These are phyloP conservation scores for Arctopsyche grandis DNA, from an alignment of 1,140 invertebrate genomes.

Conservation along the genomic window DNA sequence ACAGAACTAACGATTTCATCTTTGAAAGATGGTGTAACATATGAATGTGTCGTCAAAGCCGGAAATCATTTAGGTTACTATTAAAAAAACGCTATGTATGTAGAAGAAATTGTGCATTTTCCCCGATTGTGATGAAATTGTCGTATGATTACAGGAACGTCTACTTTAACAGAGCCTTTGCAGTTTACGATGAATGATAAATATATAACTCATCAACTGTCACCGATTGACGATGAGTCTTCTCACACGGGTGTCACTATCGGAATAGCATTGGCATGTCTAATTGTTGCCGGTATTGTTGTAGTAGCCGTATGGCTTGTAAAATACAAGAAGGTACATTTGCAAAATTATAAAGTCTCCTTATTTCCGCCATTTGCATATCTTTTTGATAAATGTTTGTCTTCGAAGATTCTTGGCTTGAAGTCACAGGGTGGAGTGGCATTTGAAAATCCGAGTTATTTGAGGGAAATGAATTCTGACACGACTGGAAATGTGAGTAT, in stretches of 20 bases:
- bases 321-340: slow-evolving; percentile 68
- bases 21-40: slow-evolving; percentile 75
- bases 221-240: slow-evolving; percentile 68
- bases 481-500: slow-evolving; percentile 72
- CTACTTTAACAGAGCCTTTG: slow-evolving; percentile 76
- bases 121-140: slow-evolving; percentile 8
- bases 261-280: slow-evolving; percentile 73
- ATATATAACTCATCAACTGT: slow-evolving; percentile 72
- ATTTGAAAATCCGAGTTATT: slow-evolving; percentile 87
- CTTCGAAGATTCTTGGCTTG: slow-evolving; percentile 62
- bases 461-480: slow-evolving; percentile 78
- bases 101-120: neutral
- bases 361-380: too few relatives aligned
- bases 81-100: neutral
- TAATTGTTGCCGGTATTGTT: slow-evolving; percentile 72
- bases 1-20: slow-evolving; percentile 74
- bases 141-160: slow-evolving; percentile 69
- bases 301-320: slow-evolving; percentile 74
- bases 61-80: slow-evolving; percentile 74
- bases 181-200: slow-evolving; percentile 78
- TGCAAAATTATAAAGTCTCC: slow-evolving; percentile 47
- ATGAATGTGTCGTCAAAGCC: slow-evolving; percentile 84
- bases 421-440: slow-evolving; percentile 76
- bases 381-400: slow-evolving; percentile 14
- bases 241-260: slow-evolving; percentile 71